Base-by-base conservation (phyloP, 2,888 invertebrate genomes). In the Protophormia terraenovae region DNA sequence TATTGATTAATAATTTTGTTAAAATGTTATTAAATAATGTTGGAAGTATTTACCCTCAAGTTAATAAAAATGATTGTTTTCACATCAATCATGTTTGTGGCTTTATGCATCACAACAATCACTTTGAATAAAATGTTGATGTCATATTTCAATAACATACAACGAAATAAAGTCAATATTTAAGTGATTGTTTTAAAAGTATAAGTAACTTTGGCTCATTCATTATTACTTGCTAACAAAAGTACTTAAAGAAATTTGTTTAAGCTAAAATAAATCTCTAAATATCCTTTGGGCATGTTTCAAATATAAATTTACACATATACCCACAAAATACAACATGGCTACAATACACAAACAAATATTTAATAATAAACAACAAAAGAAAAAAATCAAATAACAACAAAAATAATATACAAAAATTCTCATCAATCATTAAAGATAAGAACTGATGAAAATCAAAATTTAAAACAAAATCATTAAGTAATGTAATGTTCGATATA, bases 371-470 rank as follows among this genome's bases (percentile, higher is more conserved):
- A 22, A 60, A 50, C 10, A 62, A n/a, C 14, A 22, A 2, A 58
- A 1, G 7, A 45, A 50, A 41, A n/a, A 60, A 27, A 27, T 0
- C 6, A 66, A 14, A 27, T 10, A 24, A 66, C 3, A 64, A 8
- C n/a, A 12, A 53, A 24, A 53, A 29, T n/a, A n/a, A n/a, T n/a
- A 27, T 35, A 45, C n/a, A 41, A 64, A 66, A 66, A 10, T 67
- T 8, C n/a, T 38, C 66, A 78, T 78, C 83, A 77, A 85, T 85
- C 84, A 85, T 45, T 60, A n/a, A 4, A 35, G 55, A 78, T 76
- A 64, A 84, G 71, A 80, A 58, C 64, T 71, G 67, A 81, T 64
- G 71, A 60, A 73, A 84, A 73, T 81, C 81, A 50, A 77, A 58
- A 45, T 72, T 66, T 67, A 67, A 53, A 35, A 24, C 50, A 71